Conservation (phyloP, 2,888 invertebrate species). For the Cataglyphis cursor region DNA sequence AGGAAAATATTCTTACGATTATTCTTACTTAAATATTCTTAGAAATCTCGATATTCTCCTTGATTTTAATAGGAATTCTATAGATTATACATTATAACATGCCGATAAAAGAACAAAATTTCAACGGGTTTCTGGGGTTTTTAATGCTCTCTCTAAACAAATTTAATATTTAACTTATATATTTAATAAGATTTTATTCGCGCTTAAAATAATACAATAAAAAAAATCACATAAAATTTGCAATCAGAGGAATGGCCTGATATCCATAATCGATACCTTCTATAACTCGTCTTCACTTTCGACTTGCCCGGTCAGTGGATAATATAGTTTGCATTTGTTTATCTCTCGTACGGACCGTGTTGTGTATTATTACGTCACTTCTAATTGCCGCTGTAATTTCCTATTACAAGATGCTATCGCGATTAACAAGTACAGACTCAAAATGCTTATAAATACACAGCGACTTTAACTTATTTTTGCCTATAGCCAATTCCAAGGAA, state of each 20-base stretch:
- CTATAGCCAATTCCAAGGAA: not conserved
- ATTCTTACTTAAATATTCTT: not conserved
- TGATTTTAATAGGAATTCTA: not conserved
- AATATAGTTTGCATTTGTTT: not conserved
- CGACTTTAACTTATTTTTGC: not conserved
- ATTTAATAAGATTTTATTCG: not conserved
- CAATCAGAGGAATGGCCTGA: not conserved
- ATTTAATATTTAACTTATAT: conserved; percentile 7
- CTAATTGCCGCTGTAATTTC: not conserved
- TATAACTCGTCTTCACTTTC: not conserved
- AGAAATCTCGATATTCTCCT: not conserved
- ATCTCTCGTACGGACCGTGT: not conserved
- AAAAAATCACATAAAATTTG: not conserved
- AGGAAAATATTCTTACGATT: not conserved
- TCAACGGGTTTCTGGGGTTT: not conserved
- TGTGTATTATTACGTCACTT: conserved; percentile 10
- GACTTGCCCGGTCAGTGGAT: not conserved
- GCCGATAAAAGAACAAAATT: not conserved
- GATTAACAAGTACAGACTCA: conserved; percentile 1
- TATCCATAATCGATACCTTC: not conserved
- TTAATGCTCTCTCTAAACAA: not conserved
- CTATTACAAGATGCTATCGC: not conserved
- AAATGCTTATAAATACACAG: not conserved
- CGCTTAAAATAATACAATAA: not conserved
- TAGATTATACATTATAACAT: not conserved